Conservation (phyloP, 1,140 invertebrate genomes). For the Bradysia coprophila region DNA sequence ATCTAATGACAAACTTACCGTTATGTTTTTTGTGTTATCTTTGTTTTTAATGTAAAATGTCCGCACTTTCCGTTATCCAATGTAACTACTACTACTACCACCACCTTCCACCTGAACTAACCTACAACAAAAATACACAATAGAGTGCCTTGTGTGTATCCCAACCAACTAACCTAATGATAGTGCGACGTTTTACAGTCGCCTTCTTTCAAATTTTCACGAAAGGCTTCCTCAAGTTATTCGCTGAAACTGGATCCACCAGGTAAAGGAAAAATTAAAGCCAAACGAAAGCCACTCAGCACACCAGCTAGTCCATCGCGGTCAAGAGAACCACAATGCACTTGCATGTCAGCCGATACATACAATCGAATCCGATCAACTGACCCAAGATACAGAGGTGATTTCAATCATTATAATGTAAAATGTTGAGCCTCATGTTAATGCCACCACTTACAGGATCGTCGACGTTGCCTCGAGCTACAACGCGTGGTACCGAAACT, state of each 20-base stretch:
- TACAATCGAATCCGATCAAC: conserved; percentile 65
- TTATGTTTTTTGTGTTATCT: too few species aligned
- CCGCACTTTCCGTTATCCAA: too few species aligned
- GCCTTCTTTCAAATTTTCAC: conserved; percentile 90
- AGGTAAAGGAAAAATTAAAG: conserved; percentile 66
- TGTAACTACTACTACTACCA: too few species aligned
- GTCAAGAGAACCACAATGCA: conserved; percentile 74
- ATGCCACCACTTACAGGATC: conserved; percentile 38
- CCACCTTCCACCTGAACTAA: too few species aligned
- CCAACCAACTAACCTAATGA: conserved; percentile 28
- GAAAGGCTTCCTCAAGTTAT: conserved; percentile 92
- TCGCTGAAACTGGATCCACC: conserved; percentile 81
- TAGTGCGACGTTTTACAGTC: conserved; percentile 65
- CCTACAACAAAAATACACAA: too few species aligned
- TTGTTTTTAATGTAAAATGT: too few species aligned
- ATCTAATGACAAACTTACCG: too few species aligned
- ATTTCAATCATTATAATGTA: background rate
- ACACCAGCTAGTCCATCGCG: conserved; percentile 80
- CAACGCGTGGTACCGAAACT: conserved; percentile 46
- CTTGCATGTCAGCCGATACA: conserved; percentile 88
- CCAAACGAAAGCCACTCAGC: conserved; percentile 73
- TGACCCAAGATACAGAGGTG: conserved; percentile 59
- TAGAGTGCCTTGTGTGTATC: conserved; percentile 21
- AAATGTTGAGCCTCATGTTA: background rate
- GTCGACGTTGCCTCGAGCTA: conserved; percentile 63